These are phyloP conservation scores for Enteromius paludinosus DNA, from an alignment of 2,797 vertebrate genomes.

Conservation along the genomic window DNA sequence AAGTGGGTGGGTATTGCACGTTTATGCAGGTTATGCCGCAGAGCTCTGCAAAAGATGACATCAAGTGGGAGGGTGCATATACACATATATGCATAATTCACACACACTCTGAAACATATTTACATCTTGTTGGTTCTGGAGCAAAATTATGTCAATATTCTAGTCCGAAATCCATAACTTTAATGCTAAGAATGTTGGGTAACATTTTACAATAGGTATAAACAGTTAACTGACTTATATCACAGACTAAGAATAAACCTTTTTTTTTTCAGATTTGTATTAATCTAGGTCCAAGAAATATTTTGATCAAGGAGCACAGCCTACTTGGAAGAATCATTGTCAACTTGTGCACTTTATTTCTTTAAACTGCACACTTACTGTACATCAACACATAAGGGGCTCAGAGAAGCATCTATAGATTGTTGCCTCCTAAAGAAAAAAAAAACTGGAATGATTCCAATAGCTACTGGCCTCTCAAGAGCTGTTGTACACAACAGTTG, in stretches of 20 bases:
- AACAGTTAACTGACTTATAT: background rate
- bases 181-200: background rate
- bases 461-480: background rate
- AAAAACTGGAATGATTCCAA: background rate
- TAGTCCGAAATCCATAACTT: background rate
- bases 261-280: background rate
- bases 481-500: conserved; percentile 19
- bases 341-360: background rate
- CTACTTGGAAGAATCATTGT: background rate
- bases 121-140: background rate
- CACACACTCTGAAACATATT: background rate
- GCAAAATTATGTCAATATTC: background rate
- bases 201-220: background rate
- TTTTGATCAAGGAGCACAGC: background rate
- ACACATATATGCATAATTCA: background rate
- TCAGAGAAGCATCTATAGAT: background rate
- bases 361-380: background rate
- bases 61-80: background rate
- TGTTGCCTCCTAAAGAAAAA: background rate
- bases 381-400: background rate
- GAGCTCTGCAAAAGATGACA: background rate
- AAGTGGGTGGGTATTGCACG: background rate
- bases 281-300: background rate
- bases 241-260: background rate
- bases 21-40: conserved; percentile 9